Percentiles rank a stretch among this genome's conserved stretches.
Conservation (phyloP, 2,113 vertebrate species). For the Falcunculus frontatus region DNA sequence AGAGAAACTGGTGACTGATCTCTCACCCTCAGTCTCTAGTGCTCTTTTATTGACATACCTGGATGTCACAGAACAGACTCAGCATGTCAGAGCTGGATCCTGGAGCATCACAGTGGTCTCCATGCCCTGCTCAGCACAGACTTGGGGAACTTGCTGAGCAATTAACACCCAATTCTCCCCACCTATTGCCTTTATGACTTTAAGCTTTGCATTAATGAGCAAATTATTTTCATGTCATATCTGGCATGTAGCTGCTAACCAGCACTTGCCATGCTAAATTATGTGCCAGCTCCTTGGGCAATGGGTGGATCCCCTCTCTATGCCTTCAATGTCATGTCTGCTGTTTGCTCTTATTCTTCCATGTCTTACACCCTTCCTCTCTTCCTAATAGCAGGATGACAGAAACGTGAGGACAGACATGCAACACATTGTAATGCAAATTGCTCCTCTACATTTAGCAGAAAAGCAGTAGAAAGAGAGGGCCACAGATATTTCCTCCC, state of each 20-base stretch:
- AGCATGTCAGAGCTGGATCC: neutral
- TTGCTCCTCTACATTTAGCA: neutral
- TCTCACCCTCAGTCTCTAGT: constrained; percentile 26
- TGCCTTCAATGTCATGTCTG: neutral
- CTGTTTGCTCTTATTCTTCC: neutral
- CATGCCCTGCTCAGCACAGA: neutral
- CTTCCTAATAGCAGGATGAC: neutral
- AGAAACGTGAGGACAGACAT: neutral
- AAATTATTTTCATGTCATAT: neutral
- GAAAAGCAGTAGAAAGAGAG: neutral
- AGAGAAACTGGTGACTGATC: neutral
- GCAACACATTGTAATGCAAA: neutral
- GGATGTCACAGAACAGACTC: neutral
- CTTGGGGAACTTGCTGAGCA: neutral
- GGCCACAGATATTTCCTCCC: neutral
- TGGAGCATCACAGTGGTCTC: neutral
- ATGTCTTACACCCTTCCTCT: neutral
- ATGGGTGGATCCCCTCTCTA: neutral
- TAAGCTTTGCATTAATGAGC: neutral
- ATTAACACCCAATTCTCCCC: neutral
- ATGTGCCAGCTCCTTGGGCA: rapidly evolving
- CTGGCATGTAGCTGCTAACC: neutral
- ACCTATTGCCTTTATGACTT: neutral
- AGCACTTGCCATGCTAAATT: neutral
- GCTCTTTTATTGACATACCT: neutral